Evolutionary conservation across 2,888 invertebrate genomes (phyloP), one percentile per base, ranked within the genome.

Genomic region (Cataglyphis livida): DNA sequence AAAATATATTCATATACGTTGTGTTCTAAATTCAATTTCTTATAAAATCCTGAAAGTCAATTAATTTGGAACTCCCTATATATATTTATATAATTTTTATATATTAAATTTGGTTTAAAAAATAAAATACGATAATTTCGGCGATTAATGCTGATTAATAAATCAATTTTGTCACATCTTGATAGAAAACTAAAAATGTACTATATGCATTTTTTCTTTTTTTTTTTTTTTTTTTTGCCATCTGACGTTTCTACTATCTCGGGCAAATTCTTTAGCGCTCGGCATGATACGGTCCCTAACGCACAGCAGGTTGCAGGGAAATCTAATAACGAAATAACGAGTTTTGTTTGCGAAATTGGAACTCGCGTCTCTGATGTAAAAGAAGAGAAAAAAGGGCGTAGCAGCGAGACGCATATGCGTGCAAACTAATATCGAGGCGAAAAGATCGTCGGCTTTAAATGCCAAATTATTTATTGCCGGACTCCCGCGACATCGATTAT

Each of bases 261-360:
- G 81, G 86, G 74, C 73, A 81, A 85, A 83, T 70, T 78, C 82
- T 65, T 85, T 81, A 76, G 44, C 83, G 76, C 82, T 82, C 84
- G 71, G 38, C 75, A 28, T 68, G 81, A 48, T 2, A n/a, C 82
- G 75, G 64, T 57, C 73, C 82, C 84, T 82, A 81, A 59, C 75
- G 75, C 18, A n/a, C 7, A 51, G 64, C 83, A 64, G 82, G 44
- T 81, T 62, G 64, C 84, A 84, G 87, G 88, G 82, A 90, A 85
- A 85, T 88, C 87, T 76, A 79, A 85, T 91, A 93, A 91, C 93
- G 92, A 93, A 93, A 93, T 93, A 93, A 93, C 92, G 85, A 92
- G 92, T 93, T 92, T 85, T 89, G 87, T 88, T 93, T 92, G 92
- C 90, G 91, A 92, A 93, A 93, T 84, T 78, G 38, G 74, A 71